A percentile compares a stretch with the other conserved stretches of the same genome.
Conservation (phyloP, 2,113 vertebrate species). For the Ochotona curzoniae region DNA sequence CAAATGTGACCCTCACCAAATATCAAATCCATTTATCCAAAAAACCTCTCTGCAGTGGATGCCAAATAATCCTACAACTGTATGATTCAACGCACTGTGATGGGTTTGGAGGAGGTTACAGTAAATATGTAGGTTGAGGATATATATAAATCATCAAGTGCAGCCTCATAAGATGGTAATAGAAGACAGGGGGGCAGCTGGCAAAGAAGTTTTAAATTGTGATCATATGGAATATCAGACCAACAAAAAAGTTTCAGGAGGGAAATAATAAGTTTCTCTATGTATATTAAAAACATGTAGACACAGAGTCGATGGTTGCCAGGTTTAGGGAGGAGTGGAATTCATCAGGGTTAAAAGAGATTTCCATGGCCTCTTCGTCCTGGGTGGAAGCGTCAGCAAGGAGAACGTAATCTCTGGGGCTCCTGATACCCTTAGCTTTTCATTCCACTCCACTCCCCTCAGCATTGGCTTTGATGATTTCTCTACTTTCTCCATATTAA, state of each 20-base stretch:
- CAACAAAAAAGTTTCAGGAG: constrained; percentile 42
- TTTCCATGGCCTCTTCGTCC: neutral
- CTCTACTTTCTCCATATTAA: neutral
- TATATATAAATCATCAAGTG: constrained; percentile 76
- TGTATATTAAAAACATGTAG: constrained; percentile 60
- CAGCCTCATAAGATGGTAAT: constrained; percentile 52
- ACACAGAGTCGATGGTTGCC: neutral
- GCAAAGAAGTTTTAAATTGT: constrained; percentile 59
- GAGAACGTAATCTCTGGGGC: neutral
- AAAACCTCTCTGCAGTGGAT: constrained; percentile 68
- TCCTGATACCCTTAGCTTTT: neutral
- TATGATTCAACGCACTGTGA: constrained; percentile 64
- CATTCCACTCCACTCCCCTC: neutral
- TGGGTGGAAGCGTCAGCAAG: neutral
- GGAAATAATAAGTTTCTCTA: constrained; percentile 51
- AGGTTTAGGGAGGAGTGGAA: constrained; percentile 11
- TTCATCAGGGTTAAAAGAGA: constrained; percentile 20
- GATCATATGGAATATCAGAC: constrained; percentile 49
- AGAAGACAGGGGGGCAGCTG: constrained; percentile 4
- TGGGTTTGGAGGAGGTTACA: neutral
- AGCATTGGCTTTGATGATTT: neutral
- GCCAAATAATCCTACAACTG: constrained; percentile 77
- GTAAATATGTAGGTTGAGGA: constrained; percentile 55
- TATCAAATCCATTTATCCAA: constrained; percentile 75
- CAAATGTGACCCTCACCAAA: constrained; percentile 74